Percentiles rank a stretch among this genome's conserved stretches.
Evolutionary conservation across 1,140 invertebrate species (phyloP).

Genomic region (Centruroides sculpturatus): DNA sequence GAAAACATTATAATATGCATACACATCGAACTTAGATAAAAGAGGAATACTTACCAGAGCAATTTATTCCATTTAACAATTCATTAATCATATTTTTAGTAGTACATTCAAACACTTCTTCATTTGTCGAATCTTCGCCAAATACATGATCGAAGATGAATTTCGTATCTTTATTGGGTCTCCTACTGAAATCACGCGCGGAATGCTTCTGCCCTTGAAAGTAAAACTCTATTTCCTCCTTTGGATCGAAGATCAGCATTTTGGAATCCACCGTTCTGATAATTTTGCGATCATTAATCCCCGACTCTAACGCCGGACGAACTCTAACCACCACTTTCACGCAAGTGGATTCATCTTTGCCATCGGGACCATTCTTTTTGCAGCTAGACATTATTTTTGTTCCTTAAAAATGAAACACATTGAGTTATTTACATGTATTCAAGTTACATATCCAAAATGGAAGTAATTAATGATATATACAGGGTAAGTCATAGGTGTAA

Average conservation of each 20-base stretch:
- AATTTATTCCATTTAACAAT: slow-evolving; percentile 73
- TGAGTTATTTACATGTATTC: no score
- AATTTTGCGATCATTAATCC: slow-evolving; percentile 30
- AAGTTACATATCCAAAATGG: no score
- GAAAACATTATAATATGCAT: no score
- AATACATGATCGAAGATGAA: slow-evolving; percentile 82
- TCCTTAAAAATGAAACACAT: no score
- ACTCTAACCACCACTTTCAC: slow-evolving; percentile 65
- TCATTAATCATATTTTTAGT: slow-evolving; percentile 57
- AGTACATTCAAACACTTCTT: slow-evolving; percentile 59
- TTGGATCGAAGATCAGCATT: slow-evolving; percentile 77
- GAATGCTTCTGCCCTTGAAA: slow-evolving; percentile 63
- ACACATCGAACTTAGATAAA: no score
- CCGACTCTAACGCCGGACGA: slow-evolving; percentile 50
- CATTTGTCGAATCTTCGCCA: slow-evolving; percentile 44
- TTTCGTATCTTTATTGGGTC: slow-evolving; percentile 65
- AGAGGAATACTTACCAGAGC: slow-evolving; percentile 42
- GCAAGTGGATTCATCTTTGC: not conserved
- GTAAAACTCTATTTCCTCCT: slow-evolving; percentile 64
- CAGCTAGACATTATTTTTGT: no score
- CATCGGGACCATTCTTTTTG: no score
- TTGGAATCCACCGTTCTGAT: slow-evolving; percentile 45
- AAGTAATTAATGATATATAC: no score
- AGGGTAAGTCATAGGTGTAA: no score
- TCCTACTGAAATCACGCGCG: slow-evolving; percentile 60